Percentiles rank a stretch among this genome's conserved stretches.
Evolutionary conservation across 2,797 vertebrate species (phyloP).

Genomic region (Falco peregrinus): DNA sequence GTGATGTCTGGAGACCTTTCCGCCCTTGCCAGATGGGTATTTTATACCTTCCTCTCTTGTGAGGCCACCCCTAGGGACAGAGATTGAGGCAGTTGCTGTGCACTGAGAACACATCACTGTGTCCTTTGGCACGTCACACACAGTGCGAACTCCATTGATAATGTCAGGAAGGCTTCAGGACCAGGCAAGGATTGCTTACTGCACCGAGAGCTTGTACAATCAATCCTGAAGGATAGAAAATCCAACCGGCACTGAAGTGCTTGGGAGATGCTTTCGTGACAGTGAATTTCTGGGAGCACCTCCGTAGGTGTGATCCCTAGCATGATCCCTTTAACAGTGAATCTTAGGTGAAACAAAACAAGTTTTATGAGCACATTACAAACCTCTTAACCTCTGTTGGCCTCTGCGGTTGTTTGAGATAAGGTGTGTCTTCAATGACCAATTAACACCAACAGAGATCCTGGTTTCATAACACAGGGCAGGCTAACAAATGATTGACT

Average conservation of each 20-base stretch:
- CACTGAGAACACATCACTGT: neutral
- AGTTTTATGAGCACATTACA: neutral
- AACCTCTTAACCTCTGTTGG: neutral
- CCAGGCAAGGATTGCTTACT: neutral
- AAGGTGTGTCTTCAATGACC: neutral
- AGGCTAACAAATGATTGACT: neutral
- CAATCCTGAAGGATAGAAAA: neutral
- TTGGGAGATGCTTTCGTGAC: neutral
- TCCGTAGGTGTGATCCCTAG: neutral
- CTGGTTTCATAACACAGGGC: neutral
- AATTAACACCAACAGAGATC: neutral
- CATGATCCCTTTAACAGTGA: neutral
- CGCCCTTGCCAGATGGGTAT: neutral
- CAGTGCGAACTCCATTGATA: rapidly evolving
- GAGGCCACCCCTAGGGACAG: neutral
- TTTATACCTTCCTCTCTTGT: neutral
- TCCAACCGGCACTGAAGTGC: neutral
- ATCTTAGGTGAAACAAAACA: neutral
- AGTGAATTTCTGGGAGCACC: neutral
- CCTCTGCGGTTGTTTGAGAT: neutral
- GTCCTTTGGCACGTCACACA: neutral
- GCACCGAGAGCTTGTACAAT: neutral
- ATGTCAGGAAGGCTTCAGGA: neutral
- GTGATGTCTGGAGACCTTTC: neutral
- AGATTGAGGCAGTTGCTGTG: neutral